Base-by-base conservation (phyloP, 1,140 invertebrate species). In the Tribolium castaneum region DNA sequence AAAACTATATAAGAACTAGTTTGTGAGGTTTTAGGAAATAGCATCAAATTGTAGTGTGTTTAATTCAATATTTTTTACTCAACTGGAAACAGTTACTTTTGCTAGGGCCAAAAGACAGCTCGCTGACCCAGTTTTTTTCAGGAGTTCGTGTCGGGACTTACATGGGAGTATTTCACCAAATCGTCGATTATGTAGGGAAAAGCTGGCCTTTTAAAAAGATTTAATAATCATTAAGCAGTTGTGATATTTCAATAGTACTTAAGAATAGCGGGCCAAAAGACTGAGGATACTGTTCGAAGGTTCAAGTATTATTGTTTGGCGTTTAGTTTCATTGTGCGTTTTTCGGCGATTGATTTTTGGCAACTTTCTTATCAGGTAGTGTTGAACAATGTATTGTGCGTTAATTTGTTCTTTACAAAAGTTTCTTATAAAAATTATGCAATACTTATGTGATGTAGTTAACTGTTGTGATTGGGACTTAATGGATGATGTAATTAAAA, bases 161-260 rank as follows among this genome's bases (percentile, higher is more conserved):
- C 25, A 66, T 13, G 59, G 45, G 12, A 66, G 12, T 3, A 35
- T 7, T 22, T 66, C 30, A 10, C 59, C 59, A 12, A 34, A 66
- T 13, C 59, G 59, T 35, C 59, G 59, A 9, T n/a, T 7, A 66
- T 34, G n/a, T n/a, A 34, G 59, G 12, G 59, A 14, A 34, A 66
- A 66, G 30, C 59, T 66, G 12, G 59, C 25, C n/a, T 66, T 66
- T 66, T 66, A 13, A 66, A 12, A 66, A 2, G n/a, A 13, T 35
- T 34, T 12, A 6, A 5, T 34, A 10, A 66, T 39, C 30, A 39
- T 30, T 6, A 66, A 62, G 1, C 59, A 66, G 25, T 35, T 66
- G 59, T 66, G 59, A 66, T 66, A 66, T 66, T 66, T 62, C 56
- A 25, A 13, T 66, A 66, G 59, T 66, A 66, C 59, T 66, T 66